Evolutionary conservation across 2,888 invertebrate genomes (phyloP), one percentile per base, ranked within the genome.

Genomic region (Pammene fasciana): DNA sequence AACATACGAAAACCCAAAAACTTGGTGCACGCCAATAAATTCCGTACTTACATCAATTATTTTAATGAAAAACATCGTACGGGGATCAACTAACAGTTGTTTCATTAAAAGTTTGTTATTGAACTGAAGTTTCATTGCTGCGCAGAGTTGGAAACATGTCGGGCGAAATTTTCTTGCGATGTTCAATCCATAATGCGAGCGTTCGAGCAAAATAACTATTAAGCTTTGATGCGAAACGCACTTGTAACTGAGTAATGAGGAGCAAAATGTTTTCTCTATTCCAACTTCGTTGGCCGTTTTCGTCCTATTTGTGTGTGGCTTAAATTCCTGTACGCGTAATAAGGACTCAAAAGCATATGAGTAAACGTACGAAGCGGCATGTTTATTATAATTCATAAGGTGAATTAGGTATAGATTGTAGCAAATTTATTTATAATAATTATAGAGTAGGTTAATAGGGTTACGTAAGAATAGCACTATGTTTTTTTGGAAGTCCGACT

Each of bases 21-120:
- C n/a, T 26, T 0, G 1, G 6, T 18, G 41, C 41, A 50, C 26
- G 38, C n/a, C 61, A 38, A 36, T 62, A 26, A 11, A 50, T 2
- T 38, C 9, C 55, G 13, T n/a, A 9, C 45, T 56, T 36, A 38
- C 52, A 62, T 3, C 26, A 60, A 10, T 54, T 54, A 67, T 67
- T 73, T 70, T 73, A 73, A 76, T 78, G 73, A 79, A 81, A 79
- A 82, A 82, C 77, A 73, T 70, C 71, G 72, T 74, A 75, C 74
- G 77, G 73, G 79, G 80, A 85, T 85, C 79, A 85, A 80, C 81
- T 82, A 82, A 82, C 82, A 80, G 79, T 83, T 38, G 86, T 89
- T 90, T 90, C 88, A 90, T 90, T 90, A 90, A 90, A 90, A 90
- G 87, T 90, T 90, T 87, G 78, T 81, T 84, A 84, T 82, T 79